A percentile compares a stretch with the other conserved stretches of the same genome.
Evolutionary conservation across 2,113 vertebrate genomes (phyloP).

Genomic region (Nothobranchius kuhntae): DNA sequence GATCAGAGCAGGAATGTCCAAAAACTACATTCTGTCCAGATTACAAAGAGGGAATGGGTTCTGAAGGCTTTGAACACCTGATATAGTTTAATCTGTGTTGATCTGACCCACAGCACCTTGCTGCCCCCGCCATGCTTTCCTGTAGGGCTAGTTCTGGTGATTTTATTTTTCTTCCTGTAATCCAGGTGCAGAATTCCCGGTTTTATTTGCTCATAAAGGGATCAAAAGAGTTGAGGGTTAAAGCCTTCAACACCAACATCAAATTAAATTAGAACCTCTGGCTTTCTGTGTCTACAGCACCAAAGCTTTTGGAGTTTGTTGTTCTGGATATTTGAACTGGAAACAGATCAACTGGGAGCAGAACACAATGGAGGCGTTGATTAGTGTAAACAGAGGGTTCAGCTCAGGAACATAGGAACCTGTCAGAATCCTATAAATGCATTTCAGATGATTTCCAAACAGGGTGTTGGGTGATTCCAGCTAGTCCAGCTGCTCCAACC

Average conservation of each 20-base stretch:
- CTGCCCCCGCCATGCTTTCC: no score
- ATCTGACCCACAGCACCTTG: no score
- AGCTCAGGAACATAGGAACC: neutral
- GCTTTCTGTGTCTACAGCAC: neutral
- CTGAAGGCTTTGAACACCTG: no score
- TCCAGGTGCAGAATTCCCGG: neutral
- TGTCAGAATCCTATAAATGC: constrained; percentile 10
- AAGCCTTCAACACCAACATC: constrained; percentile 1
- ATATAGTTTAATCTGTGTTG: no score
- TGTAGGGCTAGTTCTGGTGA: no score
- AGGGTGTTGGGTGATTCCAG: neutral
- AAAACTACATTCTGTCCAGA: no score
- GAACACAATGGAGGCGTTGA: neutral
- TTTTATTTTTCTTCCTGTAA: neutral
- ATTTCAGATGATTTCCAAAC: neutral
- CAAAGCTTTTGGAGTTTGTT: neutral
- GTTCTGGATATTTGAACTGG: neutral
- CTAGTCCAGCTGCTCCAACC: no score
- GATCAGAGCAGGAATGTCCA: no score
- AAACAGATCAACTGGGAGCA: constrained; percentile 2
- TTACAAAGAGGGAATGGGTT: no score
- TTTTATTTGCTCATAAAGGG: neutral
- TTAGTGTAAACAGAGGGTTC: constrained; percentile 7
- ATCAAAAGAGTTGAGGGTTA: neutral
- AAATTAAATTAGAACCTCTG: neutral